Evolutionary conservation across 2,888 invertebrate species (phyloP).

Genomic region (Drosophila differens): DNA sequence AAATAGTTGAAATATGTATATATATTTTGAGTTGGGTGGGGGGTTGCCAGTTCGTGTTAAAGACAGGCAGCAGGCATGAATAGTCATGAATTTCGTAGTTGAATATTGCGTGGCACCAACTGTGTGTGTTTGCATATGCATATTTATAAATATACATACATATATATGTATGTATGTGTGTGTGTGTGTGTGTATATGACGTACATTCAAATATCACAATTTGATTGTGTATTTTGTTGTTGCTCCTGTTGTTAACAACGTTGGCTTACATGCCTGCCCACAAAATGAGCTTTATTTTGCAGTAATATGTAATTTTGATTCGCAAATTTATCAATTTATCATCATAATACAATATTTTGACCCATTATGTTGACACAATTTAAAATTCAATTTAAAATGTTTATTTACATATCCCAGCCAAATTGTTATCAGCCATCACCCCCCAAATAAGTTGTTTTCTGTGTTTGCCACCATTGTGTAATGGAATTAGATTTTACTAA

Average conservation of each 20-base stretch:
- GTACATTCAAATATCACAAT: slow-evolving; percentile 54
- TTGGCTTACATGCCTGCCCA: slow-evolving; percentile 28
- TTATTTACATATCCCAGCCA: slow-evolving; percentile 59
- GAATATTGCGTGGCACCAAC: slow-evolving; percentile 14
- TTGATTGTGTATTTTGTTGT: slow-evolving; percentile 34
- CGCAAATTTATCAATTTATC: slow-evolving; percentile 72
- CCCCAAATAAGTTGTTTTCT: slow-evolving; percentile 10
- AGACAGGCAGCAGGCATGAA: slow-evolving; percentile 36
- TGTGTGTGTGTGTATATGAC: slow-evolving; percentile 16
- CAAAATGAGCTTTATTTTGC: slow-evolving; percentile 25
- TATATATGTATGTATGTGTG: not conserved
- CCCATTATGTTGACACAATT: slow-evolving; percentile 69
- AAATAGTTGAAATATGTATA: slow-evolving; percentile 15
- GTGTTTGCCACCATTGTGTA: slow-evolving; percentile 35
- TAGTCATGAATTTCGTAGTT: slow-evolving; percentile 35
- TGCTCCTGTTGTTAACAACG: slow-evolving; percentile 42
- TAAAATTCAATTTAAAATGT: slow-evolving; percentile 71
- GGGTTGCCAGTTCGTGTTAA: slow-evolving; percentile 7
- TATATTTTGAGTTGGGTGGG: not conserved
- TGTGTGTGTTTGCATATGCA: not conserved
- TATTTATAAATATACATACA: not conserved
- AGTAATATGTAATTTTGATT: slow-evolving; percentile 72
- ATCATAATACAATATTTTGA: slow-evolving; percentile 67
- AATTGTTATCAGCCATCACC: slow-evolving; percentile 18
- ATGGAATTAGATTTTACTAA: slow-evolving; percentile 48